These are phyloP conservation scores for Stomorhina lunata DNA, from an alignment of 2,888 invertebrate species.

Conservation along the genomic window DNA sequence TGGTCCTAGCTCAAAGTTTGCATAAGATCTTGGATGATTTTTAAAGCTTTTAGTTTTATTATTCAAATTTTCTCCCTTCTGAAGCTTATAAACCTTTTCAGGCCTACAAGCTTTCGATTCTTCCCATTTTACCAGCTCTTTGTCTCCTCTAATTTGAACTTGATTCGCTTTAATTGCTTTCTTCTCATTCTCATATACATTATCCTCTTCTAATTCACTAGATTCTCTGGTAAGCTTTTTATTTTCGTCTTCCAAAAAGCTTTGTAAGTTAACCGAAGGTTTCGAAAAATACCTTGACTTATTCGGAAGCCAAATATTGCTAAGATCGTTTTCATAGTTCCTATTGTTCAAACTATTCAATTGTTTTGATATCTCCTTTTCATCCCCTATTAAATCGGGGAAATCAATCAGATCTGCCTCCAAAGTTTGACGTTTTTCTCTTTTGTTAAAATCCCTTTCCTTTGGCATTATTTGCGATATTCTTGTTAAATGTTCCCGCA, in stretches of 20 bases:
- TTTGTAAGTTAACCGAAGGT: too few relatives aligned
- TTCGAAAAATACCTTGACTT: too few relatives aligned
- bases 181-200: not conserved
- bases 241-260: not conserved
- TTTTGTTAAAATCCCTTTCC: constrained; percentile 46
- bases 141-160: not conserved
- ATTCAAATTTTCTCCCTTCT: too few relatives aligned
- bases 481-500: constrained; percentile 64
- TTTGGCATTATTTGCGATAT: constrained; percentile 21
- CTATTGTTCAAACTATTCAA: too few relatives aligned
- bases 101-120: too few relatives aligned
- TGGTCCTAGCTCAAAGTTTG: not conserved
- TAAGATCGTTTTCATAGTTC: too few relatives aligned
- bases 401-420: constrained; percentile 71
- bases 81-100: too few relatives aligned
- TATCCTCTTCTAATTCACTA: not conserved
- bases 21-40: not conserved
- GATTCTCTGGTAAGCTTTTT: not conserved
- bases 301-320: too few relatives aligned
- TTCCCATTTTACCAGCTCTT: too few relatives aligned
- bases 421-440: constrained; percentile 70
- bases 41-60: not conserved
- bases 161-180: not conserved
- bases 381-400: not conserved
- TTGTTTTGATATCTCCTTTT: not conserved